phyloP scores from a whole-genome alignment of 2,113 vertebrate genomes.

The Gobio gobio region DNA sequence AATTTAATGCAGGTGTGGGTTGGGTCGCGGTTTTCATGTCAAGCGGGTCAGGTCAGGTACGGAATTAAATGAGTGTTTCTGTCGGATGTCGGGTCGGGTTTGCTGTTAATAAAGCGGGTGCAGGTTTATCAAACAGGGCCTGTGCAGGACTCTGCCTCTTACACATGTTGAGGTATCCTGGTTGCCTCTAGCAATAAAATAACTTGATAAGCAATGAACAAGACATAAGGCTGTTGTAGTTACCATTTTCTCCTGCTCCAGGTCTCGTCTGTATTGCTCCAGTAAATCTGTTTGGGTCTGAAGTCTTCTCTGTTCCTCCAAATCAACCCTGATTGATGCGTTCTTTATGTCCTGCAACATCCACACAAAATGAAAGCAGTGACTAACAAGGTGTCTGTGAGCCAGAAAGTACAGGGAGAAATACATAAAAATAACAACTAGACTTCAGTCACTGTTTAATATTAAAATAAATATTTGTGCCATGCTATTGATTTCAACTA shows the following conservation, averaged over 20 bases:
- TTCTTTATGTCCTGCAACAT: constrained; percentile 86
- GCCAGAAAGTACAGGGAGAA: neutral
- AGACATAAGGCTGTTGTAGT: neutral
- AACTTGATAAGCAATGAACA: no score
- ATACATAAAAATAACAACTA: neutral
- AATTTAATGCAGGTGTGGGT: no score
- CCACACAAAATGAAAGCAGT: neutral
- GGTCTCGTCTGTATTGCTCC: constrained; percentile 85
- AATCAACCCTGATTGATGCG: constrained; percentile 82
- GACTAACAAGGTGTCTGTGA: neutral
- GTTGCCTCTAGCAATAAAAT: no score
- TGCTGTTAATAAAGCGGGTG: no score
- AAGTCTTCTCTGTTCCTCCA: constrained; percentile 87
- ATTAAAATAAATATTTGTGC: neutral
- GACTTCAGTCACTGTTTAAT: neutral
- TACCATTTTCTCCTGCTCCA: constrained; percentile 92
- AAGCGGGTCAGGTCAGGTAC: no score
- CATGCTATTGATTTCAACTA: neutral
- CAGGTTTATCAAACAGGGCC: no score
- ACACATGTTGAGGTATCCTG: no score
- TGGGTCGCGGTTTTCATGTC: no score
- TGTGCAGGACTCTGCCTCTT: no score
- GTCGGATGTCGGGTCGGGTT: no score
- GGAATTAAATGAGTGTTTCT: no score
- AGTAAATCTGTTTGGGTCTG: constrained; percentile 89